Evolutionary conservation across 2,113 vertebrate genomes (phyloP).

Genomic region (Todiramphus saurophagus): DNA sequence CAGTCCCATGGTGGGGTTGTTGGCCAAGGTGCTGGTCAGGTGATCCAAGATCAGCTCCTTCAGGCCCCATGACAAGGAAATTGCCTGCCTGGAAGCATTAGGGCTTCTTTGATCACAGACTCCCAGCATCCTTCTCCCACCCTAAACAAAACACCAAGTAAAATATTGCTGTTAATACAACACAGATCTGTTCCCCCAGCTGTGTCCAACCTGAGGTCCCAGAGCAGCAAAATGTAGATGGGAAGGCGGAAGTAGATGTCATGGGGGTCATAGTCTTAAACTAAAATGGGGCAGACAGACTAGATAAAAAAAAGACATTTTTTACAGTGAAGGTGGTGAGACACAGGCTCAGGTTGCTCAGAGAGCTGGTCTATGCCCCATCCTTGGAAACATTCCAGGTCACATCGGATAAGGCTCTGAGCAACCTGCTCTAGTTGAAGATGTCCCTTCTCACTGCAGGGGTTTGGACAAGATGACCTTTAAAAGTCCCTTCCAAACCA

Average conservation of each 20-base stretch:
- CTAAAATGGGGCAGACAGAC: background rate
- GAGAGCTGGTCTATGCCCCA: background rate
- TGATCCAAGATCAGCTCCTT: background rate
- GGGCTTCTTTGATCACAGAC: background rate
- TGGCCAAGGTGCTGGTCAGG: background rate
- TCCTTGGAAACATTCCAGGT: background rate
- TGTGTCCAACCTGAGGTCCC: rapidly evolving
- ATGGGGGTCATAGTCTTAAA: background rate
- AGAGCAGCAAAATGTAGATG: background rate
- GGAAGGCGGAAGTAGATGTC: background rate
- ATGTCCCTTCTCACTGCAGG: background rate
- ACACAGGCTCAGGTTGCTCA: background rate
- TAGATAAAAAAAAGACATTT: background rate
- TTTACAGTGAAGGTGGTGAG: background rate
- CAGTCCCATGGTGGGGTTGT: rapidly evolving
- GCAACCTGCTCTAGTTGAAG: background rate
- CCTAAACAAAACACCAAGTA: background rate
- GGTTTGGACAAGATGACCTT: background rate
- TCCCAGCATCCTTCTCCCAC: background rate
- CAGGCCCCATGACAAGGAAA: background rate
- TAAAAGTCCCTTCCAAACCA: background rate
- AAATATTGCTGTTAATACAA: background rate
- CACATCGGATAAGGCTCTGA: background rate
- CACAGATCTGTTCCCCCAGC: background rate
- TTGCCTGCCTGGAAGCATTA: background rate